Base-by-base conservation (phyloP, 2,888 invertebrate genomes). In the Synergus itoensis region DNA sequence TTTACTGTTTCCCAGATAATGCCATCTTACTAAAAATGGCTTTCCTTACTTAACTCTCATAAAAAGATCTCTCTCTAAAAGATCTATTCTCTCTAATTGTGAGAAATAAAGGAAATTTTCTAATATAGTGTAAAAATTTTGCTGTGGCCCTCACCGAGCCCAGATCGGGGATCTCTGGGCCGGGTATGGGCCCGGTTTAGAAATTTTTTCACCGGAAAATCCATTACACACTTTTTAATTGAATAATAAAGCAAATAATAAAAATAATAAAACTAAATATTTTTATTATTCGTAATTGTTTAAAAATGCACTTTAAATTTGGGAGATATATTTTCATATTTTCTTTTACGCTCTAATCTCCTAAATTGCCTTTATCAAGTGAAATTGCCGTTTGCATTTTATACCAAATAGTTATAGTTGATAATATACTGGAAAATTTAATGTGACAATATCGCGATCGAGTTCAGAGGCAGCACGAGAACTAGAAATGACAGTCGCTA, bases 361-460 rank as follows among this genome's bases (percentile, higher is more conserved):
- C 16, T 28, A n/a, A 16, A 18, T 11, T 21, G 16, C 21, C 11
- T 62, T 28, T 14, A 28, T 14, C 14, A 0, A 28, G 14, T 28
- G 12, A 5, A 73, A 73, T 57, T 5, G 9, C n/a, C 21, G 16
- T 73, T 57, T 40, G 18, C 2, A 57, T 28, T 40, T 73, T 57
- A 12, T 18, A 73, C 36, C 36, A 57, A 57, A 57, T 40, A 7
- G 9, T 5, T 28, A 53, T 57, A 73, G 53, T 73, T 48, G 40
- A 53, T 28, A 28, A 28, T 28, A 18, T 18, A 28, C 48, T 45
- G 48, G 18, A 57, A 73, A 73, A 18, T 73, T 73, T 73, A 73
- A 73, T 57, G 36, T 73, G 73, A 73, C 73, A 73, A 73, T 73
- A 73, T 73, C 48, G 73, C 73, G 40, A 53, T 73, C 48, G 36